Base-by-base conservation (phyloP, 1,140 invertebrate species). In the Drosophila dunni region DNA sequence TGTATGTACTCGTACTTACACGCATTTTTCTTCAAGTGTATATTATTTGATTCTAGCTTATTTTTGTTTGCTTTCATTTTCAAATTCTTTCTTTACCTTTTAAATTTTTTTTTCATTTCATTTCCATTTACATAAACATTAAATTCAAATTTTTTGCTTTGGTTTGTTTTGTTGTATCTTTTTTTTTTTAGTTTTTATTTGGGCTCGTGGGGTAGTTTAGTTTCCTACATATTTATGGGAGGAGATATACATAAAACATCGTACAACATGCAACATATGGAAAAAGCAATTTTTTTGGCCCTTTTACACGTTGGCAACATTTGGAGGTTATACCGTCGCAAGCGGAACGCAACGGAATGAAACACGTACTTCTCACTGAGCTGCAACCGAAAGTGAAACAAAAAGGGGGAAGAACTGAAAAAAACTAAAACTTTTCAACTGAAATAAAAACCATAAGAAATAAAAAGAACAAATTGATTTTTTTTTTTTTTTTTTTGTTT, bases 401-500 rank as follows among this genome's bases (percentile, higher is more conserved):
- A 50, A 51, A 24, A 15, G 7, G 9, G 6, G 42, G 20, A 44
- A n/a, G 36, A 34, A 48, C 4, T 6, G 2, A 29, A 38, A 57
- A 45, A 7, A 67, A 58, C n/a, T 56, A 29, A 11, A 40, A 54
- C 38, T 29, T 29, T 36, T 24, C 50, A 78, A 79, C 60, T 69
- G 53, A 66, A 74, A 76, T 40, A 10, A 48, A 36, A 64, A 38
- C 34, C 51, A 78, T 68, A 44, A 9, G 0, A 63, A 69, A 48
- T 62, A 65, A 78, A 67, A 66, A 45, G 17, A 17, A n/a, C n/a
- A n/a, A 65, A 53, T 44, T 24, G 36, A 24, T 77, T 20, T 70
- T 48, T 53, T 50, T 66, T 61, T 78, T 65, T 72, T 86, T 85
- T 81, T 81, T 78, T 67, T 56, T 53, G 46, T 73, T 83, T 84